A percentile compares a stretch with the other conserved stretches of the same genome.
Evolutionary conservation across 2,888 invertebrate species (phyloP).

Genomic region (Ochropleura plecta): DNA sequence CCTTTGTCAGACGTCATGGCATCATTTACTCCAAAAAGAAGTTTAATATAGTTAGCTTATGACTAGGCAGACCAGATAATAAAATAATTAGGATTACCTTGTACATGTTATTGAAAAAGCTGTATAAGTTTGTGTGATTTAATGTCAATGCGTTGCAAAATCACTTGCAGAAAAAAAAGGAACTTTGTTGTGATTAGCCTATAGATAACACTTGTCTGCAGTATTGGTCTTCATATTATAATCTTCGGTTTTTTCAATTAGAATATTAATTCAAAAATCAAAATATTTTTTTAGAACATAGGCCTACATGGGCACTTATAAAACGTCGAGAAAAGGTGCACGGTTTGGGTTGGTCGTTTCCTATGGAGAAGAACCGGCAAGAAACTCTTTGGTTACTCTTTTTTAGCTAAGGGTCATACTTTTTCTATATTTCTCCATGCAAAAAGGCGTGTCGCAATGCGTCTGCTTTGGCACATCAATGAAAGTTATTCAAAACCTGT

Average conservation of each 20-base stretch:
- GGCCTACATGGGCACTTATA: no score
- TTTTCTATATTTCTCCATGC: background rate
- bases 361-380: no score
- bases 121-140: background rate
- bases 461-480: constrained; percentile 13
- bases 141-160: background rate
- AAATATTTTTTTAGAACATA: background rate
- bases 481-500: constrained; percentile 60
- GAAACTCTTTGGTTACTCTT: no score
- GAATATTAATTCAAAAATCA: no score
- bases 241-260: no score
- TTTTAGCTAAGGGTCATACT: background rate
- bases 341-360: no score
- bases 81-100: no score
- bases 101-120: background rate
- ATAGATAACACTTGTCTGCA: background rate
- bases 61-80: background rate
- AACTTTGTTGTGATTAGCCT: background rate
- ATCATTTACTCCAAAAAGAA: no score
- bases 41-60: background rate
- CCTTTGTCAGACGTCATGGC: no score
- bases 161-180: background rate
- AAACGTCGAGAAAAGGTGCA: no score
- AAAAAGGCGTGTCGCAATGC: constrained; percentile 14
- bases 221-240: background rate